Base-by-base conservation (phyloP, 2,797 vertebrate species). In the Rhinichthys osculus region DNA sequence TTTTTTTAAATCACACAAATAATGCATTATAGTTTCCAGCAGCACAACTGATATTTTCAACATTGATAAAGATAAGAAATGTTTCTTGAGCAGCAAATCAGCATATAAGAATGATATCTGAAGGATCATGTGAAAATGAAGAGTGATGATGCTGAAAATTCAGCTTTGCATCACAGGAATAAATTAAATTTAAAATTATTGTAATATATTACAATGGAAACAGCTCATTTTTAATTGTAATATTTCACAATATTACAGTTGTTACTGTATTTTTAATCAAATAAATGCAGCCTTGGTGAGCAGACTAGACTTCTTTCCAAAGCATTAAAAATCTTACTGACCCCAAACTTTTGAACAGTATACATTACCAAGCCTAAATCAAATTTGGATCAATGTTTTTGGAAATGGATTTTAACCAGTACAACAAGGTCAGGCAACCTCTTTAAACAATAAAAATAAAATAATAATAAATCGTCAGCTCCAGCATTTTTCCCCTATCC, bases 381-480 rank as follows among this genome's bases (percentile, higher is more conserved):
- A 7, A 17, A 17, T 17, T 17, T 17, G 64, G 30, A 66, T 66
- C 62, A 9, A 2, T 35, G 40, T 74, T 62, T 64, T 82, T 23
- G 13, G 50, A 52, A 83, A 77, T 64, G 44, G 42, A 77, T 67
- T 80, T 71, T 82, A 17, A 82, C 19, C 50, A 86, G 78, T 85
- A 66, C 57, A 85, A 85, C 84, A 89, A 89, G 85, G 89, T 88
- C 89, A 88, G 40, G 85, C 77, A 71, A 70, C 86, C 59, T 85
- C 47, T 85, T 86, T 44, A 64, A 82, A 74, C 1, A 23, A 1
- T 47, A 7, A 27, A 50, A 52, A n/a, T 3, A 42, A 42, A 42
- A 47, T 44, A n/a, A 35, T 21, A 71, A 47, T 27, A 67, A 73
- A 76, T 70, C n/a, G 69, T 62, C 74, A 67, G 70, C 78, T 82